These are phyloP conservation scores for Lasioglossum marginatum DNA, from an alignment of 2,888 invertebrate genomes.

Conservation along the genomic window DNA sequence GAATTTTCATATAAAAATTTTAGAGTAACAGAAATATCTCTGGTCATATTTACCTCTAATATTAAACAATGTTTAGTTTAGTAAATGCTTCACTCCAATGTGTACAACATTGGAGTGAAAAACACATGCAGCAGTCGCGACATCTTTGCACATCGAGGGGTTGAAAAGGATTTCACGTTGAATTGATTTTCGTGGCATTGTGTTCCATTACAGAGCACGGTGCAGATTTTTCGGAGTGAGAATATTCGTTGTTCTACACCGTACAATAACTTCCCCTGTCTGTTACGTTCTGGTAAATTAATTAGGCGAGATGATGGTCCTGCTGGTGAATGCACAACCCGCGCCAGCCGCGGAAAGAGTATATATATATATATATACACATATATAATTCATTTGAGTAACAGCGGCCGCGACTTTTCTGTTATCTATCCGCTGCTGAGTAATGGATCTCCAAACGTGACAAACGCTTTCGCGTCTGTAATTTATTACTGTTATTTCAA, in stretches of 20 bases:
- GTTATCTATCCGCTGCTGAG: conserved; percentile 51
- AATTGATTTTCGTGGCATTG: not conserved
- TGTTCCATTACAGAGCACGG: not conserved
- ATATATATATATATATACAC: not conserved
- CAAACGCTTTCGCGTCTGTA: conserved; percentile 37
- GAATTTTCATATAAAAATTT: not conserved
- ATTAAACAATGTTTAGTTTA: not conserved
- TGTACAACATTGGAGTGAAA: not conserved
- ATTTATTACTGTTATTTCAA: conserved; percentile 49
- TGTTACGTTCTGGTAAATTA: conserved; percentile 26
- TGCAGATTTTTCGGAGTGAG: conserved; percentile 2
- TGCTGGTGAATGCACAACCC: not conserved
- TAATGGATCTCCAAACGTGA: conserved; percentile 52
- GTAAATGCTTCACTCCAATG: too few relatives aligned
- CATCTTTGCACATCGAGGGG: not conserved
- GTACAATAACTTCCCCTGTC: conserved; percentile 27
- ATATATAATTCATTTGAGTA: conserved; percentile 50
- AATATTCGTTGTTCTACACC: not conserved
- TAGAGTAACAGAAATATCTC: not conserved
- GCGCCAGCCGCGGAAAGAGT: not conserved
- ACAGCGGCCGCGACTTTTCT: conserved; percentile 42
- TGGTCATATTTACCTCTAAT: not conserved
- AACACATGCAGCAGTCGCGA: not conserved
- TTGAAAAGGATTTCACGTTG: not conserved
- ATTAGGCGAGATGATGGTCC: conserved; percentile 31